Base-by-base conservation (phyloP, 23 tunicate species). In the Corella eumyota region DNA sequence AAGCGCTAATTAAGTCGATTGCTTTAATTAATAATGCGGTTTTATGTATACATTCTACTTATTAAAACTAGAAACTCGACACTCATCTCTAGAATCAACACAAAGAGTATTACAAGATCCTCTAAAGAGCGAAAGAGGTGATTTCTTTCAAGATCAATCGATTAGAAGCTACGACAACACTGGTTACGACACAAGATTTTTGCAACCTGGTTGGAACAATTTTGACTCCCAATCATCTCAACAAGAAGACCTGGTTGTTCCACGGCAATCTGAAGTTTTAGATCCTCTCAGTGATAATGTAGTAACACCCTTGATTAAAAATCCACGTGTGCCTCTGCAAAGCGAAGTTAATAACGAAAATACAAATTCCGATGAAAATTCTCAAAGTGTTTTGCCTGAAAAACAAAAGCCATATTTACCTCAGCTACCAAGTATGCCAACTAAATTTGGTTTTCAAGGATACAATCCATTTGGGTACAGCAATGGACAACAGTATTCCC, bases 91-190 rank as follows among this genome's bases (percentile, higher is more conserved):
- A 4, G 73, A 75, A 56, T 60, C 82, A 40, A 75, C 82, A 1
- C 73, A 61, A 34, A 72, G 82, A 23, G 82, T 75, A 4, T 37
- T 75, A 60, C 72, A 67, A 49, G 73, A 75, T 34, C 82, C 82
- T 3, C 30, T 62, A 24, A 31, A 26, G 17, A 44, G 44, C 29
- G 68, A 62, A 32, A 52, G 45, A 3, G 52, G 22, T 1, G 30
- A n/a, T 25, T n/a, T n/a, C 23, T 15, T 9, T 11, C 57, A 51
- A 51, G 57, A 51, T 27, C 57, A 51, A 19, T 51, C 57, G 57
- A 21, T 15, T 19, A n/a, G 31, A 9, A 15, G 61, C 25, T 31
- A 45, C 22, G 64, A 49, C 29, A 61, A 55, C 28, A 34, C 29
- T 4, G 82, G 82, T 1, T 75, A 75, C 60, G 82, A 75, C 49